Evolutionary conservation across 2,888 invertebrate species (phyloP).

Genomic region (Pilophorus perplexus): DNA sequence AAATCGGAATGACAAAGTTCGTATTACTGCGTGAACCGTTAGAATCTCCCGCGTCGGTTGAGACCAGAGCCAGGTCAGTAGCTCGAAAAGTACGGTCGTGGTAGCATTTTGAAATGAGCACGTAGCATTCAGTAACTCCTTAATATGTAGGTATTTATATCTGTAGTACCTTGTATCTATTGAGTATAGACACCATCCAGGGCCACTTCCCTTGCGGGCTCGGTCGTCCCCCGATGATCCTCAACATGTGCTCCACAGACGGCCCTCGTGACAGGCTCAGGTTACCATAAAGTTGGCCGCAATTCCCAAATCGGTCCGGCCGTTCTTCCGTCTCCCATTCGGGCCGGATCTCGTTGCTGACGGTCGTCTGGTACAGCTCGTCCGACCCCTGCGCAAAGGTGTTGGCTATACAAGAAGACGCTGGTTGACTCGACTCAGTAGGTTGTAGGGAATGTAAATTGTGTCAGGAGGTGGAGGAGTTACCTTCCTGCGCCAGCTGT

Average conservation of each 20-base stretch:
- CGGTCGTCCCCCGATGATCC: slow-evolving; percentile 84
- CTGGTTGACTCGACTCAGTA: too few species aligned
- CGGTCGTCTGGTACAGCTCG: slow-evolving; percentile 13
- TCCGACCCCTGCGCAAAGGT: slow-evolving; percentile 27
- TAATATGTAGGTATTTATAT: too few species aligned
- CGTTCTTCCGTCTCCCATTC: too few species aligned
- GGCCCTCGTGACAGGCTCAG: slow-evolving; percentile 9
- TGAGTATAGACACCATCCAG: slow-evolving; percentile 90
- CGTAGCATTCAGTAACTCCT: too few species aligned
- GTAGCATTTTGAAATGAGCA: too few species aligned
- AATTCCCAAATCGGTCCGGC: background rate
- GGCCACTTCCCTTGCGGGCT: slow-evolving; percentile 83
- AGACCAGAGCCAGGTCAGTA: too few species aligned
- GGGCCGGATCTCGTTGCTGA: slow-evolving; percentile 14
- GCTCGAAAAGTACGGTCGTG: too few species aligned
- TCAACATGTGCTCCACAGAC: slow-evolving; percentile 53
- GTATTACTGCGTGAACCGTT: too few species aligned
- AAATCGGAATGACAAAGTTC: too few species aligned
- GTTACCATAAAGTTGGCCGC: slow-evolving; percentile 25
- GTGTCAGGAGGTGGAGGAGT: background rate
- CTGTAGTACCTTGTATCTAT: slow-evolving; percentile 67
- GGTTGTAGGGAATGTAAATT: background rate
- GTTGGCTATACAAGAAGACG: slow-evolving; percentile 26
- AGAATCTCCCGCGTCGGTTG: too few species aligned
- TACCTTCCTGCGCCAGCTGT: slow-evolving; percentile 38